These are phyloP conservation scores for Drosophila bocki DNA, from an alignment of 1,140 invertebrate genomes.

Conservation along the genomic window DNA sequence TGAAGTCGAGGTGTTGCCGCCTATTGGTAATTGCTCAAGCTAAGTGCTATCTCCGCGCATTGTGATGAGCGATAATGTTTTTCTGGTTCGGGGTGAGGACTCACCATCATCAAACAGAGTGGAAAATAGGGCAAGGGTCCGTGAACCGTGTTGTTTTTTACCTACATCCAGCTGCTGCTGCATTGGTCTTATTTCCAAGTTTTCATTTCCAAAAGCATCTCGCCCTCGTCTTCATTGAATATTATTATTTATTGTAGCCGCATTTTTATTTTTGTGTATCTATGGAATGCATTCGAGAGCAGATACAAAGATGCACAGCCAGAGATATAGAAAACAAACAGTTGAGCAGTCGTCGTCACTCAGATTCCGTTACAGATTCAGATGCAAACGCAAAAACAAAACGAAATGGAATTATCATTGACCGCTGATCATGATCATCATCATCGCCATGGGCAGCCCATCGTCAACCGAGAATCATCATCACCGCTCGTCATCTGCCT, in stretches of 20 bases:
- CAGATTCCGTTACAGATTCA: conserved; percentile 47
- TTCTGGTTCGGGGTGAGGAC: conserved; percentile 10
- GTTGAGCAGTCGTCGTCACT: conserved; percentile 25
- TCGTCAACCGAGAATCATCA: conserved; percentile 30
- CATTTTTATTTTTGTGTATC: conserved; percentile 83
- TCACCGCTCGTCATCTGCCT: conserved; percentile 32
- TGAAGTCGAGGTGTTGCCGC: conserved; percentile 60
- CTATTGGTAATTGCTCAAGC: conserved; percentile 44
- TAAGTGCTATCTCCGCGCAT: conserved; percentile 41
- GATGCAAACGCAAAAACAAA: conserved; percentile 68
- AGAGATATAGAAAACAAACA: conserved; percentile 33
- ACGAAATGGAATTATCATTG: conserved; percentile 63
- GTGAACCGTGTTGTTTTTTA: conserved; percentile 6
- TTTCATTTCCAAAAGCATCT: conserved; percentile 27
- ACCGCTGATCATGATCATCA: conserved; percentile 49
- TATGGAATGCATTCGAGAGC: conserved; percentile 76
- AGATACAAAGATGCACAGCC: conserved; percentile 33
- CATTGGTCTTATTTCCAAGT: conserved; percentile 16
- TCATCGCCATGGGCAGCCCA: conserved; percentile 20
- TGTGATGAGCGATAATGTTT: conserved; percentile 30
- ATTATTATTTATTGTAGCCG: conserved; percentile 82
- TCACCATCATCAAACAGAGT: conserved; percentile 15
- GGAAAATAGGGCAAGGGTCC: conserved; percentile 13
- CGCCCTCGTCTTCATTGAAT: conserved; percentile 27
- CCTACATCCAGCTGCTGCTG: conserved; percentile 19